Base-by-base conservation (phyloP, 2,888 invertebrate species). In the Patella depressa region DNA sequence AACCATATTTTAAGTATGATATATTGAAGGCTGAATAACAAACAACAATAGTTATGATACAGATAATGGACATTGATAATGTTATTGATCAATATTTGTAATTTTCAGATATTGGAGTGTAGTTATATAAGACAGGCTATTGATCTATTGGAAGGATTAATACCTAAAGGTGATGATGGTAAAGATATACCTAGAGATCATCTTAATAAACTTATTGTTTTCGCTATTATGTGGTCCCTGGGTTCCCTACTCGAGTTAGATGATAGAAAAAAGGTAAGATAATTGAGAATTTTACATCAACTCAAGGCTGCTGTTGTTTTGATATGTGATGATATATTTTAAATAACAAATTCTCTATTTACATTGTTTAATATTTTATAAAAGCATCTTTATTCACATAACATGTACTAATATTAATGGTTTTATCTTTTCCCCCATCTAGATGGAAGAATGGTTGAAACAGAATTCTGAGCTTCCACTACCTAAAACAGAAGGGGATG, bases 181-280 rank as follows among this genome's bases (percentile, higher is more conserved):
- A 90, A 89, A 77, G 88, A 90, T 59, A 93, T 93, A 54, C 88
- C 91, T 3, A 95, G 95, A 88, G 93, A 94, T 12, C 96, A 97
- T 91, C 93, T 98, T 75, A 94, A 95, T 80, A 95, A 95, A 85
- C 93, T 97, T 74, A 98, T 96, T 89, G 94, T 97, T 5, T 98
- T 98, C 90, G 93, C 96, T 54, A 91, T 98, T 77, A 94, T 96
- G 85, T 98, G 98, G 98, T 95, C 97, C 12, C 94, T 97, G 83
- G 98, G 98, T 34, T 96, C 97, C 0, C 94, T 98, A 81, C 92
- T 98, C 54, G 98, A 97, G 91, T 94, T 95, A 12, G 93, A 93
- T 1, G 98, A 98, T 92, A 94, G 98, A 88, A 88, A 93, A 65
- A 96, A 96, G 90, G 95, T 95, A 89, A 53, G 73, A 17, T 54